phyloP scores from a whole-genome alignment of 92 coral and sea anemone species.

The Phenganax marumi region DNA sequence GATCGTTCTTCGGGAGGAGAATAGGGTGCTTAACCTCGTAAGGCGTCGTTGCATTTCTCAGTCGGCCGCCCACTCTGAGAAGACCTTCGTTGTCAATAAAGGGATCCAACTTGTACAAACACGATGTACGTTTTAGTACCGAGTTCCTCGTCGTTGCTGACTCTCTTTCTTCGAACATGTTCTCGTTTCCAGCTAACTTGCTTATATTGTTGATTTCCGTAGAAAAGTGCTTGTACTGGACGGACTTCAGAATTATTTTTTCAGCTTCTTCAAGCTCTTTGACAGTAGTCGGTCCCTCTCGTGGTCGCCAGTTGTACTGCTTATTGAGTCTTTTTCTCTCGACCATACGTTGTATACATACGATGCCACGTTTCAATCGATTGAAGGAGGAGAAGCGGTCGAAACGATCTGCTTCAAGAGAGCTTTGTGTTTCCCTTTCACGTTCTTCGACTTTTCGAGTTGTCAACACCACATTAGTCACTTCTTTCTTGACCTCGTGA shows the following conservation, averaged over 20 bases:
- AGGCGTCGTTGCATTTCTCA: constrained; percentile 38
- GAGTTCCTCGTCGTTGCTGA: constrained; percentile 33
- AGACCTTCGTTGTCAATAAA: constrained; percentile 57
- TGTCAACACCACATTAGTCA: constrained; percentile 31
- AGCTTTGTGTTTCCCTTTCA: background rate
- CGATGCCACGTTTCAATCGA: constrained; percentile 46
- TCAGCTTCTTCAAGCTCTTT: constrained; percentile 49
- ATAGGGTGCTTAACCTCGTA: constrained; percentile 55
- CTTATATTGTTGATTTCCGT: constrained; percentile 12
- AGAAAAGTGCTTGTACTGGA: constrained; percentile 42
- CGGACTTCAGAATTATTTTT: constrained; percentile 30
- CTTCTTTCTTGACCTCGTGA: constrained; percentile 48
- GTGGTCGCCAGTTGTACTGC: constrained; percentile 44
- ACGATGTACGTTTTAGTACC: constrained; percentile 34
- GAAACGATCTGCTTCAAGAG: constrained; percentile 5
- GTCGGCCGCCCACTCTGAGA: constrained; percentile 60
- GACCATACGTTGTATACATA: constrained; percentile 44
- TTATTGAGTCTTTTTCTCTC: constrained; percentile 28
- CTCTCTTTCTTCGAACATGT: constrained; percentile 33
- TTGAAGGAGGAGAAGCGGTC: constrained; percentile 29
- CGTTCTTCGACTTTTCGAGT: background rate
- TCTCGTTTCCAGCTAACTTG: constrained; percentile 33
- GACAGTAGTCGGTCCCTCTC: constrained; percentile 35
- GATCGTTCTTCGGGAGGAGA: constrained; percentile 49
- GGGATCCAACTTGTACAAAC: constrained; percentile 55